These are phyloP conservation scores for Halocynthia roretzi DNA, from an alignment of 23 tunicate genomes.

Conservation along the genomic window DNA sequence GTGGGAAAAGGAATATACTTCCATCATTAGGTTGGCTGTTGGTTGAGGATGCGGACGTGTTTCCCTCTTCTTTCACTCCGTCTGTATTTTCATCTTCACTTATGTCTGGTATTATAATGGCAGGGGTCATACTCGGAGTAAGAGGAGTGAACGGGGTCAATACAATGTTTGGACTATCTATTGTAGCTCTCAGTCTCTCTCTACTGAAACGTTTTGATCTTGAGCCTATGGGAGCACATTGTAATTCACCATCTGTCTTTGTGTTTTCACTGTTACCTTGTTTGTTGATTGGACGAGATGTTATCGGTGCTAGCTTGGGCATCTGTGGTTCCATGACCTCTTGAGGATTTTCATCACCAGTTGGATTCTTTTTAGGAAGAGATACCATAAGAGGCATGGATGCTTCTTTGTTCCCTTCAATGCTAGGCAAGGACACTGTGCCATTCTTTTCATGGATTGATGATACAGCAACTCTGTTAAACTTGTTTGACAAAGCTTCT, in stretches of 20 bases:
- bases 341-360: background rate
- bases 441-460: too few species aligned
- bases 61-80: conserved; percentile 9
- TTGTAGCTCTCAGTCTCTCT: conserved; percentile 61
- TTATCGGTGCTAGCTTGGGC: background rate
- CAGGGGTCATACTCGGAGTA: conserved; percentile 65
- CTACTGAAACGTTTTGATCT: conserved; percentile 79
- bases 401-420: background rate
- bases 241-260: conserved; percentile 9
- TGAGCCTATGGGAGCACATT: conserved; percentile 52
- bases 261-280: background rate
- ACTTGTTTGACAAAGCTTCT: conserved; percentile 12
- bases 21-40: conserved; percentile 29
- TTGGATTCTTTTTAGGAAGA: background rate
- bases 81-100: conserved; percentile 9
- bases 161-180: conserved; percentile 70
- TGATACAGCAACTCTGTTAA: too few species aligned
- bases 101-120: conserved; percentile 13
- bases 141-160: conserved; percentile 76
- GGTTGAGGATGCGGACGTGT: conserved; percentile 23
- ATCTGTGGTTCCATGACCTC: background rate
- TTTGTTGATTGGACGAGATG: conserved; percentile 7
- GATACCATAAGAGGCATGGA: background rate
- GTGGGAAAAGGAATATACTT: conserved; percentile 70
- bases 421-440: background rate